phyloP scores from a whole-genome alignment of 1,140 invertebrate species.

The Bombus fervidus region DNA sequence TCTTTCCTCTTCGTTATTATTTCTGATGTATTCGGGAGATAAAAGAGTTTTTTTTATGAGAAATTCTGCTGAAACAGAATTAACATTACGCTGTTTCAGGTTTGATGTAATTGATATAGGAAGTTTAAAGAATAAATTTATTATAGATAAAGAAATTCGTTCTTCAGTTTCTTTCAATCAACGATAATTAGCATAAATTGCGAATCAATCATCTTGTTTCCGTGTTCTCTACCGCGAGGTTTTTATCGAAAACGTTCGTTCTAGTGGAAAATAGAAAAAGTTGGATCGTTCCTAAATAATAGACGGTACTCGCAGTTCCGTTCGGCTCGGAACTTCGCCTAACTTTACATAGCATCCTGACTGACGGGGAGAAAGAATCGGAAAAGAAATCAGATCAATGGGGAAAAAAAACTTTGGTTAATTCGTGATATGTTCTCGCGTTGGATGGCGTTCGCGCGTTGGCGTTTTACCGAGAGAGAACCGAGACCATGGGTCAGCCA shows the following conservation, averaged over 20 bases:
- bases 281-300: neutral
- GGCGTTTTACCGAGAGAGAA: neutral
- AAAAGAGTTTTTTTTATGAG: neutral
- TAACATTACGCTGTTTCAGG: neutral
- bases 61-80: neutral
- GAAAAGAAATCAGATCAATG: neutral
- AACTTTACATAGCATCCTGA: too few species aligned
- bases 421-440: neutral
- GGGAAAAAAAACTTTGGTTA: neutral
- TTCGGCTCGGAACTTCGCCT: too few species aligned
- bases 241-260: neutral
- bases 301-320: neutral
- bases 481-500: neutral
- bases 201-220: neutral
- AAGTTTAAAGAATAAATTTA: neutral
- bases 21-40: neutral
- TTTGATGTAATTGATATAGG: neutral
- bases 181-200: constrained; percentile 20
- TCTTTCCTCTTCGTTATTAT: neutral
- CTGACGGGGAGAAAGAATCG: neutral
- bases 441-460: neutral
- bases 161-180: neutral
- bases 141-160: neutral
- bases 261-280: neutral
- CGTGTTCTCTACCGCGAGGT: neutral